Base-by-base conservation (phyloP, 2,113 vertebrate species). In the Thunnus thynnus region DNA sequence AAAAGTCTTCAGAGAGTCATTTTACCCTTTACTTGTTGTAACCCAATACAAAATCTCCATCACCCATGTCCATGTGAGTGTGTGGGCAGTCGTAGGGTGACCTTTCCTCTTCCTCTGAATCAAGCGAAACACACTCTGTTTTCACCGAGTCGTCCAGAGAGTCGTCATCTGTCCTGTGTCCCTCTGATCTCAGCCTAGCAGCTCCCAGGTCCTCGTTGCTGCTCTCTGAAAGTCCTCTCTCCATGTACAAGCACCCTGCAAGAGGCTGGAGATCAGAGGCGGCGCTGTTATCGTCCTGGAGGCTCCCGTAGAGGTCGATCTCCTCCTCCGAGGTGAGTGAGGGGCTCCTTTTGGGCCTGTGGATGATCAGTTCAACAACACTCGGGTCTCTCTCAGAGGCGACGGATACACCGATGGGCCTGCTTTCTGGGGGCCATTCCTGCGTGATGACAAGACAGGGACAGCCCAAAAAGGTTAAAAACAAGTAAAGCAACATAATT, bases 181-280 rank as follows among this genome's bases (percentile, higher is more conserved):
- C 32, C 20, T 22, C 70, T 5, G 36, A 41, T 1, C 13, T 20
- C n/a, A n/a, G 6, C 17, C 14, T 3, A 2, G 1, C 16, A 3
- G 1, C 16, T 5, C 60, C 67, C 12, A 3, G 32, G 1, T 27
- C 1, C 52, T 44, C 32, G n/a, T 9, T 4, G 27, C 52, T 64
- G 36, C 27, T 55, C 17, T 72, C 60, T 30, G 12, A 36, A 16
- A 41, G 18, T 1, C 12, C 1, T 12, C 17, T 2, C 1, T 6
- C 30, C n/a, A 0, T 0, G 13, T 63, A 82, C 3, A 0, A 2
- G 13, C 7, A 9, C 0, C 0, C 1, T 14, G 6, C 3, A 18
- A 0, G 0, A 25, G 0, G 0, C 1, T 0, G 3, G 16, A 0
- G 2, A 22, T 6, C 10, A 0, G 13, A 48, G 17, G 5, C 6